Evolutionary conservation across 2,113 vertebrate species (phyloP).

Genomic region (Anhinga anhinga): DNA sequence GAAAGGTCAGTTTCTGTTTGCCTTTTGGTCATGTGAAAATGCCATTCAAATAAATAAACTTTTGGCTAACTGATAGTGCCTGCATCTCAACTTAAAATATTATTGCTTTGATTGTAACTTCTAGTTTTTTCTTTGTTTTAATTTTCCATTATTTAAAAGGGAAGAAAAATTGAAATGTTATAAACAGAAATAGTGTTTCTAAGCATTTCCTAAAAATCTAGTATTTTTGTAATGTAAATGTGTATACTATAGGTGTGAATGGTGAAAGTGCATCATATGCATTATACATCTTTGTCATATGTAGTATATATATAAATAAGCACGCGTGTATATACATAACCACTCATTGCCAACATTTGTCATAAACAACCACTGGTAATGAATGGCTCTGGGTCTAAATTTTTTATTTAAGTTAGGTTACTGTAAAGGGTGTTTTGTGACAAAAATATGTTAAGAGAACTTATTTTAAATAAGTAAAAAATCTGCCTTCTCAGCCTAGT

Average conservation of each 20-base stretch:
- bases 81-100: background rate
- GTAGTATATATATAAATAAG: background rate
- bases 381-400: background rate
- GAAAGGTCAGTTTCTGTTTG: background rate
- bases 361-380: background rate
- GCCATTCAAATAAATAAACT: background rate
- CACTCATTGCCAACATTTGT: background rate
- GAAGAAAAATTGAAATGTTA: background rate
- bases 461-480: background rate
- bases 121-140: background rate
- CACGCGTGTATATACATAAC: background rate
- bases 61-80: background rate
- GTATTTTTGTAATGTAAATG: background rate
- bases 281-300: background rate
- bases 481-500: background rate
- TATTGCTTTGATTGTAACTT: background rate
- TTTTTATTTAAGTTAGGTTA: background rate
- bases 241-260: background rate
- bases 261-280: background rate
- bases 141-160: background rate
- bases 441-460: background rate
- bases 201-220: background rate
- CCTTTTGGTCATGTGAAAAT: background rate
- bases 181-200: background rate
- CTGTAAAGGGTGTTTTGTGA: background rate